phyloP scores from a whole-genome alignment of 2,888 invertebrate genomes.

The Netelia melanura region DNA sequence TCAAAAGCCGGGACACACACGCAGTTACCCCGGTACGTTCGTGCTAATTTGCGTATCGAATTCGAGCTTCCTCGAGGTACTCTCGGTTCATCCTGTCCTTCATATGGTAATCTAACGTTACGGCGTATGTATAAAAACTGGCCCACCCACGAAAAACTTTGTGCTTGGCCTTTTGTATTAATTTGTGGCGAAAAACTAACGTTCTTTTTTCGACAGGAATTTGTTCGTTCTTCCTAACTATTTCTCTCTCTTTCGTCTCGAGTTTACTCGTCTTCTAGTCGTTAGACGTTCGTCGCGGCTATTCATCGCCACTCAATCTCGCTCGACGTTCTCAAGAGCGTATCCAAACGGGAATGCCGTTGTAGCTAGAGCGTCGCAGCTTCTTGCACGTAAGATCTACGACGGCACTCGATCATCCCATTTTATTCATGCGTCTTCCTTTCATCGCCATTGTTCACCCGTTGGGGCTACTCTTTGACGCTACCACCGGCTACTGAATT shows the following conservation, averaged over 20 bases:
- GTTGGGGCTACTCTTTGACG: slow-evolving; percentile 45
- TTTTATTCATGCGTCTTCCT: slow-evolving; percentile 57
- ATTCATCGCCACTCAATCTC: slow-evolving; percentile 68
- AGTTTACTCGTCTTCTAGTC: slow-evolving; percentile 36
- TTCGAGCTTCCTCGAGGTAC: slow-evolving; percentile 46
- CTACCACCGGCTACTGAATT: slow-evolving; percentile 62
- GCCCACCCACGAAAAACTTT: slow-evolving; percentile 66
- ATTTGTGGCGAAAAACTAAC: slow-evolving; percentile 68
- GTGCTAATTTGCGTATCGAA: slow-evolving; percentile 69
- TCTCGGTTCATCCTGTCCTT: slow-evolving; percentile 56
- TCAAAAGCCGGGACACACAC: slow-evolving; percentile 67
- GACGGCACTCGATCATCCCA: slow-evolving; percentile 53
- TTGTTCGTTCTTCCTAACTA: slow-evolving; percentile 40
- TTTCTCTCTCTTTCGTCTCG: slow-evolving; percentile 42
- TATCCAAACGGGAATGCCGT: slow-evolving; percentile 76
- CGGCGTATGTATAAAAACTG: slow-evolving; percentile 45
- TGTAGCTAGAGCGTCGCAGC: slow-evolving; percentile 38
- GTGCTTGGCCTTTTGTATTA: slow-evolving; percentile 56
- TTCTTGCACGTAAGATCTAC: slow-evolving; percentile 62
- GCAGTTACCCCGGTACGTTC: slow-evolving; percentile 50
- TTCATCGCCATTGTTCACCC: slow-evolving; percentile 51
- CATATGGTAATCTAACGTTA: slow-evolving; percentile 67
- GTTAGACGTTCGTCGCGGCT: slow-evolving; percentile 45
- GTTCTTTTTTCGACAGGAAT: slow-evolving; percentile 45
- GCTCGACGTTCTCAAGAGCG: slow-evolving; percentile 75